Evolutionary conservation across 2,797 vertebrate genomes (phyloP).

Genomic region (Thunnus albacares): DNA sequence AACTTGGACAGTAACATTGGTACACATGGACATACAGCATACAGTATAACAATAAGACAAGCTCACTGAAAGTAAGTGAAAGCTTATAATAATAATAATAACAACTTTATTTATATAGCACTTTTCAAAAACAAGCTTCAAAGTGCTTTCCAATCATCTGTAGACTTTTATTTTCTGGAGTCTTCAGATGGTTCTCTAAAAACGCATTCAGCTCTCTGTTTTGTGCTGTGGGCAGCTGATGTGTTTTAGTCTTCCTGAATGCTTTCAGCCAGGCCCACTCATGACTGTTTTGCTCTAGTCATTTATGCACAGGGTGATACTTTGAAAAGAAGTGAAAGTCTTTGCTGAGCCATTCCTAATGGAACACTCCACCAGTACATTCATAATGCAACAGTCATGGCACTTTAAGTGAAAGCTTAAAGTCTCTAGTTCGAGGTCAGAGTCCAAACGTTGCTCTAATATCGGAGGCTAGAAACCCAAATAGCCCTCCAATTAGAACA

Average conservation of each 20-base stretch:
- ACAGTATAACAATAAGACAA: neutral
- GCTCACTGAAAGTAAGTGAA: neutral
- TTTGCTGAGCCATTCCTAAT: constrained; percentile 67
- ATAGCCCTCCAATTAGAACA: constrained; percentile 10
- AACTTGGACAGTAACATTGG: neutral
- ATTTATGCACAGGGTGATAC: constrained; percentile 46
- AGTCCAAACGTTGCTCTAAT: constrained; percentile 45
- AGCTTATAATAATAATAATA: neutral
- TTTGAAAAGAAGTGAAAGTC: constrained; percentile 56
- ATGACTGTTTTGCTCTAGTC: constrained; percentile 25
- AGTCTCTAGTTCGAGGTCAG: constrained; percentile 57
- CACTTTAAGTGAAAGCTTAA: constrained; percentile 61
- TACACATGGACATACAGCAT: neutral
- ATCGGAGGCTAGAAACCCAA: constrained; percentile 30
- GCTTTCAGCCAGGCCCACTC: constrained; percentile 45
- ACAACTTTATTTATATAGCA: too few relatives aligned
- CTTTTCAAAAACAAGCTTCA: too few relatives aligned
- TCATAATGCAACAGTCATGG: constrained; percentile 59
- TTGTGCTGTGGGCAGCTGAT: constrained; percentile 10
- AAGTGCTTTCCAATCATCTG: too few relatives aligned
- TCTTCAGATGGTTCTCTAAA: constrained; percentile 15
- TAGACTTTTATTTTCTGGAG: too few relatives aligned
- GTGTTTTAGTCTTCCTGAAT: constrained; percentile 8
- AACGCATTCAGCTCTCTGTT: neutral
- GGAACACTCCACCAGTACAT: constrained; percentile 53